These are phyloP conservation scores for Prunella strophiata DNA, from an alignment of 2,797 vertebrate genomes.

Conservation along the genomic window DNA sequence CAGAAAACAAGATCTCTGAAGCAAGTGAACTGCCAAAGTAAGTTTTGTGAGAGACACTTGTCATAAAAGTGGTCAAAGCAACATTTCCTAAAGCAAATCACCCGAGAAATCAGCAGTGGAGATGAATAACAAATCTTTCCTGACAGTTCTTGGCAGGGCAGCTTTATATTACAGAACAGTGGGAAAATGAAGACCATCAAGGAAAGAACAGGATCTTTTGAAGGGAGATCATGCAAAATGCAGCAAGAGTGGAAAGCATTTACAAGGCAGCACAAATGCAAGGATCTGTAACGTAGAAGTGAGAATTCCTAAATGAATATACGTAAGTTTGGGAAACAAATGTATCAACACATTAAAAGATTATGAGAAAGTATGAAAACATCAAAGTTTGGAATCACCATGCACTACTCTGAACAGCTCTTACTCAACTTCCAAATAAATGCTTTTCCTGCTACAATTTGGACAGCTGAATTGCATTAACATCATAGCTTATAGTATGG, in stretches of 20 bases:
- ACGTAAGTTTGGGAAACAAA: background rate
- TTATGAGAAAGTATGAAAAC: background rate
- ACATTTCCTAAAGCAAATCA: background rate
- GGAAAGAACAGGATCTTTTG: background rate
- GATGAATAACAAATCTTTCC: slow-evolving; percentile 5
- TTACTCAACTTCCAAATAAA: background rate
- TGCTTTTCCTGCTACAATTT: background rate
- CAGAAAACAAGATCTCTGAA: background rate
- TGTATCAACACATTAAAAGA: background rate
- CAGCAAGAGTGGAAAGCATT: background rate
- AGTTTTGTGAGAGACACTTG: background rate
- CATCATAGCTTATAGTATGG: background rate
- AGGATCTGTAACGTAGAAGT: background rate
- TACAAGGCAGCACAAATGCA: background rate
- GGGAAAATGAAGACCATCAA: background rate
- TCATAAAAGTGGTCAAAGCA: background rate
- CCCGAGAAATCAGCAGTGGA: background rate
- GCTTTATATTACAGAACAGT: background rate
- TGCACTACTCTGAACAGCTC: background rate
- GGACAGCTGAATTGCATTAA: background rate
- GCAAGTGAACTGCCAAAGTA: background rate
- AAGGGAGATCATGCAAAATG: background rate
- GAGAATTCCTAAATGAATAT: background rate
- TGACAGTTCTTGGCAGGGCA: slow-evolving; percentile 9
- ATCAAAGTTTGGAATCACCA: background rate